Evolutionary conservation across 2,113 vertebrate genomes (phyloP).

Genomic region (Pelmatolapia mariae): DNA sequence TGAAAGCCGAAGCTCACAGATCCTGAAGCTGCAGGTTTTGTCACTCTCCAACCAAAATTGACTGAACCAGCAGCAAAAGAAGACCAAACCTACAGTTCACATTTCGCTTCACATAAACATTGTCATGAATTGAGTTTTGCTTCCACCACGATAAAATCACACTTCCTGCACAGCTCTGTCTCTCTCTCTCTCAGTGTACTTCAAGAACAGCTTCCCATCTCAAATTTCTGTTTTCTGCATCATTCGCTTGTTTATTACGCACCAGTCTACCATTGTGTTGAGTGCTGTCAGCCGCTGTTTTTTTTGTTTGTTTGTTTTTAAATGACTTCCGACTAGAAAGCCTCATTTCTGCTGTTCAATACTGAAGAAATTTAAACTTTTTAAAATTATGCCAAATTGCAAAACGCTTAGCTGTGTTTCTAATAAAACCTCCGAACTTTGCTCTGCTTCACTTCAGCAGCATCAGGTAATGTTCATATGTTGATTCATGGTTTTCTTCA

Average conservation of each 20-base stretch:
- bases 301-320: neutral
- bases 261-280: neutral
- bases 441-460: neutral
- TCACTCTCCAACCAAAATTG: fast-evolving
- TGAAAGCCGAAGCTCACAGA: neutral
- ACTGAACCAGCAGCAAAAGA: neutral
- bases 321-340: neutral
- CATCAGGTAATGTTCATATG: fast-evolving
- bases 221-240: neutral
- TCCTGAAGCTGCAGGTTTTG: neutral
- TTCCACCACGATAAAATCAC: neutral
- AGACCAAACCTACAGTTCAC: neutral
- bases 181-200: neutral
- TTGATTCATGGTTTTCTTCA: neutral
- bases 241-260: neutral
- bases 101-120: neutral
- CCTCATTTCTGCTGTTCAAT: neutral
- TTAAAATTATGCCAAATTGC: neutral
- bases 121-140: neutral
- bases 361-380: neutral
- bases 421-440: neutral
- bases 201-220: neutral
- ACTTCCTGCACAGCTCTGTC: neutral
- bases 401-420: neutral
- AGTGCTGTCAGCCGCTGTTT: neutral